Conservation (phyloP, 2,888 invertebrate species). For the Himalopsyche japonica region DNA sequence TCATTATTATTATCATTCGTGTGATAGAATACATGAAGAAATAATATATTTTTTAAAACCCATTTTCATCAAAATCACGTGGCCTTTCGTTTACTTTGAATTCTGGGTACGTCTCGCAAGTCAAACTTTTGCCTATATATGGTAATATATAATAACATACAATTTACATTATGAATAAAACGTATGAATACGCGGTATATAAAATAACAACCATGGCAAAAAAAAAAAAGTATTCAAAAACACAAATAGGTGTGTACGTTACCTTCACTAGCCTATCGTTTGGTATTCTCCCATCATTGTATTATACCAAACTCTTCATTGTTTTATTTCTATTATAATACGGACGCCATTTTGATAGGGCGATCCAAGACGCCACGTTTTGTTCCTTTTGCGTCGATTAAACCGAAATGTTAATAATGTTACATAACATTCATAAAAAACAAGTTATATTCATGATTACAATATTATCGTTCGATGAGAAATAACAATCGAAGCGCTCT, state of each 20-base stretch:
- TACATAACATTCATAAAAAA: not conserved
- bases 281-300: not conserved
- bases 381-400: not conserved
- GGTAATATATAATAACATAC: too few relatives aligned
- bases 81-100: too few relatives aligned
- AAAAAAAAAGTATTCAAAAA: too few relatives aligned
- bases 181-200: too few relatives aligned
- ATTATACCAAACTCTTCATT: not conserved
- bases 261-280: not conserved
- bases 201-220: too few relatives aligned
- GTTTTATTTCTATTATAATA: not conserved
- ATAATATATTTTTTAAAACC: too few relatives aligned
- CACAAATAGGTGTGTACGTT: not conserved
- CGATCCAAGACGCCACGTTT: not conserved
- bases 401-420: not conserved
- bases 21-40: too few relatives aligned
- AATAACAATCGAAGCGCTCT: conserved; percentile 25
- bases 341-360: not conserved
- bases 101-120: too few relatives aligned
- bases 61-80: too few relatives aligned
- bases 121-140: too few relatives aligned
- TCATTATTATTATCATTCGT: too few relatives aligned
- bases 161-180: too few relatives aligned
- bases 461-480: conserved; percentile 29
- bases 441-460: not conserved